These are phyloP conservation scores for Tenthredo livida DNA, from an alignment of 2,888 invertebrate species.

Conservation along the genomic window DNA sequence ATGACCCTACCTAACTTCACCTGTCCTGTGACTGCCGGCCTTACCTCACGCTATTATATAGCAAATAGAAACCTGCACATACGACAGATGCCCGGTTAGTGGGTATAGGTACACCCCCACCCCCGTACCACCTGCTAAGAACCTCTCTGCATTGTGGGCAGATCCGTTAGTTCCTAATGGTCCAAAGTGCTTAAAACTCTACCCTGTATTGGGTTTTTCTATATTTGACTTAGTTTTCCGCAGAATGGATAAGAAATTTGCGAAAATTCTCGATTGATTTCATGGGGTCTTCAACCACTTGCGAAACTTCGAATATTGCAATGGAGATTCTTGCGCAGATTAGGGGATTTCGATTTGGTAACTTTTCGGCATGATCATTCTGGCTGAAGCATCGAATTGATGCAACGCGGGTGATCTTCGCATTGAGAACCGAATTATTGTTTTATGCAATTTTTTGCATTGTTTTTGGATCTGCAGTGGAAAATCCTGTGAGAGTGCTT, in stretches of 20 bases:
- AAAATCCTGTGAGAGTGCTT: not conserved
- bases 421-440: too few relatives aligned
- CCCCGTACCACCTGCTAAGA: conserved; percentile 8
- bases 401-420: too few relatives aligned
- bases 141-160: not conserved
- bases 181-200: not conserved
- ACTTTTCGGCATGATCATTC: too few relatives aligned
- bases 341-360: too few relatives aligned
- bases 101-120: not conserved
- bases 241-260: too few relatives aligned
- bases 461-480: not conserved
- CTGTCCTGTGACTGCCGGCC: not conserved
- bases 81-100: conserved; percentile 11
- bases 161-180: conserved; percentile 40
- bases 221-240: not conserved
- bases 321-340: too few relatives aligned
- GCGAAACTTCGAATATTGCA: too few relatives aligned
- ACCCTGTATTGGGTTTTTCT: not conserved
- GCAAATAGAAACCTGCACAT: conserved; percentile 21
- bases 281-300: too few relatives aligned
- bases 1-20: not conserved
- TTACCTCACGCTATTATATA: not conserved
- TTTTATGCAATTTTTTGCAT: too few relatives aligned
- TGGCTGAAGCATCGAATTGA: too few relatives aligned
- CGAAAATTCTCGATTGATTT: too few relatives aligned